Percentiles rank a stretch among this genome's conserved stretches.
phyloP scores from a whole-genome alignment of 2,888 invertebrate genomes.

The Gnatocerus cornutus region DNA sequence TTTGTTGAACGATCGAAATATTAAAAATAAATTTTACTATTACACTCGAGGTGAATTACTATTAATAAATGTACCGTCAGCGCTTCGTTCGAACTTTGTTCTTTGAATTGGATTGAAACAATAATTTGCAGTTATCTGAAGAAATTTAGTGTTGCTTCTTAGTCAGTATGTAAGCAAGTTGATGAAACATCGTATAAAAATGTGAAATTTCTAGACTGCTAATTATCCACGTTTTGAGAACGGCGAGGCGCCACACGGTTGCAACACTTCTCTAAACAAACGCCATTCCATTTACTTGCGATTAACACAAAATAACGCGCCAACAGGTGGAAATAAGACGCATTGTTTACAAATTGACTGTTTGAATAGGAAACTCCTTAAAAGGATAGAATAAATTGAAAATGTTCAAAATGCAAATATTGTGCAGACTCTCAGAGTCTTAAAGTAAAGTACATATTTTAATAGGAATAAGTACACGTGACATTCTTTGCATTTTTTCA shows the following conservation, averaged over 20 bases:
- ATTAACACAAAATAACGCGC: conserved; percentile 41
- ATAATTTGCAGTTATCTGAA: not conserved
- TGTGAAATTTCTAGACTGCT: conserved; percentile 23
- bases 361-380: not conserved
- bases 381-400: not conserved
- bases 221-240: conserved; percentile 18
- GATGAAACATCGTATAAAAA: conserved; percentile 21
- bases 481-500: conserved; percentile 14
- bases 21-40: not conserved
- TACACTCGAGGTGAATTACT: not conserved
- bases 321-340: conserved; percentile 2
- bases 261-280: conserved; percentile 42
- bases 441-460: conserved; percentile 14
- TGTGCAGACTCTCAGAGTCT: not conserved
- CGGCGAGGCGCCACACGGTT: conserved; percentile 37
- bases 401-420: no score
- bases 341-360: not conserved
- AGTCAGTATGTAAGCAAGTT: conserved; percentile 8
- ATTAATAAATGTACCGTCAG: conserved; percentile 1
- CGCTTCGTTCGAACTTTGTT: conserved; percentile 1
- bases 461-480: conserved; percentile 12
- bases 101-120: not conserved
- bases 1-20: not conserved
- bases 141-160: not conserved
- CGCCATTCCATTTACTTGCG: conserved; percentile 37